These are phyloP conservation scores for Lordiphosa collinella DNA, from an alignment of 1,140 invertebrate genomes.

Conservation along the genomic window DNA sequence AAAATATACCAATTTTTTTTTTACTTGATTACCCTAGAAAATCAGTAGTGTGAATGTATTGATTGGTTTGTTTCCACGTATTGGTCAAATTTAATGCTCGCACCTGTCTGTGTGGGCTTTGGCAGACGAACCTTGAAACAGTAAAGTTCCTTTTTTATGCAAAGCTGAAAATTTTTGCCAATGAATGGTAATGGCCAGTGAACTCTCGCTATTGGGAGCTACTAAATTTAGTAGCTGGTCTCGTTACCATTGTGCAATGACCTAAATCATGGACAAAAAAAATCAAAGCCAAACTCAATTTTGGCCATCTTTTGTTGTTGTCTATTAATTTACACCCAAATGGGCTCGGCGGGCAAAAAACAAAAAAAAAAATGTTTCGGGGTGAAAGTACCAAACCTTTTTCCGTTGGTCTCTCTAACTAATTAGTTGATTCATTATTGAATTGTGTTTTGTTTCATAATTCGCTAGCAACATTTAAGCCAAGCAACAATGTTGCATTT, in stretches of 20 bases:
- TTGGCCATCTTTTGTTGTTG: conserved; percentile 24
- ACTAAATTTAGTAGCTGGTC: conserved; percentile 67
- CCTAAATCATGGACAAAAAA: conserved; percentile 52
- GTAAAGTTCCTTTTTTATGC: too few relatives aligned
- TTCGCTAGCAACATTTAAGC: conserved; percentile 42
- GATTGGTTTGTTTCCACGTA: too few relatives aligned
- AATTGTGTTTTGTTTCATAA: conserved; percentile 46
- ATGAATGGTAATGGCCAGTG: too few relatives aligned
- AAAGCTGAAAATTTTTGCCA: too few relatives aligned
- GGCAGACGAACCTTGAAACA: too few relatives aligned
- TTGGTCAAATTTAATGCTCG: too few relatives aligned
- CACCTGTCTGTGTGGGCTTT: too few relatives aligned
- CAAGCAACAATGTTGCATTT: conserved; percentile 44
- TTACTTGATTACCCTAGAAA: too few relatives aligned
- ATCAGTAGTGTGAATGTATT: too few relatives aligned
- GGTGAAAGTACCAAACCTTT: conserved; percentile 50
- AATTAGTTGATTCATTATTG: conserved; percentile 30
- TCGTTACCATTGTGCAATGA: conserved; percentile 76
- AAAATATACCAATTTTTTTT: too few relatives aligned
- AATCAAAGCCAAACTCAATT: conserved; percentile 63
- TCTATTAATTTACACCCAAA: conserved; percentile 62
- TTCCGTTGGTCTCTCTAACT: conserved; percentile 5
- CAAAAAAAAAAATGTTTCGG: conserved; percentile 11
- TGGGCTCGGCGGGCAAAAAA: conserved; percentile 21
- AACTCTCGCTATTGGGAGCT: conserved; percentile 21